phyloP scores from a whole-genome alignment of 2,888 invertebrate genomes.

The Ectemnius lituratus region DNA sequence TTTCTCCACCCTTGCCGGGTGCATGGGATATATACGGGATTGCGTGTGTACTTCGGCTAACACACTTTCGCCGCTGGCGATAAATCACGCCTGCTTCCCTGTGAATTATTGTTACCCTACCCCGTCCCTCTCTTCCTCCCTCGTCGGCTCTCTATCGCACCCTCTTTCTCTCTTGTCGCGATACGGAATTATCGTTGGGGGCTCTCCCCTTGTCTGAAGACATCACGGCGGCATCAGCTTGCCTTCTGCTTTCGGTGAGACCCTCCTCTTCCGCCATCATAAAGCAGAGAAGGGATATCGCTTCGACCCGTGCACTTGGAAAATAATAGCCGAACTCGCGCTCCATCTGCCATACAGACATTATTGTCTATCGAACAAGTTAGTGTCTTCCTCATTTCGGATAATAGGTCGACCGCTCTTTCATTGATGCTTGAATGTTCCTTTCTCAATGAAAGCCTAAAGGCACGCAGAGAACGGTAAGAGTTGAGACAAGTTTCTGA shows the following conservation, averaged over 20 bases:
- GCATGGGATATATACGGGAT: constrained; percentile 10
- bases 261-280: not conserved
- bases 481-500: too few species aligned
- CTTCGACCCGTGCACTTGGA: not conserved
- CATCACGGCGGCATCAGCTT: not conserved
- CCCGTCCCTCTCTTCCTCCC: not conserved
- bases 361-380: not conserved
- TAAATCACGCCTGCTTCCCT: constrained; percentile 37
- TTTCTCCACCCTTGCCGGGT: constrained; percentile 19
- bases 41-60: not conserved
- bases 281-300: not conserved
- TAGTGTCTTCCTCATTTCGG: too few species aligned
- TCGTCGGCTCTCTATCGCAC: too few species aligned
- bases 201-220: constrained; percentile 11
- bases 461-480: too few species aligned
- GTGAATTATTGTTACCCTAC: constrained; percentile 28
- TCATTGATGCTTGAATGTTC: too few species aligned
- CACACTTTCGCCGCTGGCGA: constrained; percentile 24
- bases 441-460: too few species aligned
- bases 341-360: constrained; percentile 7
- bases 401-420: too few species aligned
- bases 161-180: constrained; percentile 17
- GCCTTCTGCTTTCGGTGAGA: not conserved
- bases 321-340: constrained; percentile 1
- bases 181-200: constrained; percentile 25